phyloP scores from a whole-genome alignment of 2,113 vertebrate species.

The Anolis carolinensis region DNA sequence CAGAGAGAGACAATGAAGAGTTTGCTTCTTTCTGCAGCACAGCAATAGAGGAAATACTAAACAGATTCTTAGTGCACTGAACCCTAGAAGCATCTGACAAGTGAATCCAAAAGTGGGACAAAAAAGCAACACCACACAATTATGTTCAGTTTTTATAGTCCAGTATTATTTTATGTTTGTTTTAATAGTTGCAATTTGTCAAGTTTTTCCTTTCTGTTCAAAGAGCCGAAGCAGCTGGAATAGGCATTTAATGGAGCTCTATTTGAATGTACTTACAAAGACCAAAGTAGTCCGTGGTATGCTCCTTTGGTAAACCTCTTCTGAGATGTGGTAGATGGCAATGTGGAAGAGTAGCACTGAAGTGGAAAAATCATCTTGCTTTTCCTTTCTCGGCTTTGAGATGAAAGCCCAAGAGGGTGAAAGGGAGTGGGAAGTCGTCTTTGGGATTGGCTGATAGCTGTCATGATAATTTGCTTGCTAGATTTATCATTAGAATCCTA shows the following conservation, averaged over 20 bases:
- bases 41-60: neutral
- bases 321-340: neutral
- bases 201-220: neutral
- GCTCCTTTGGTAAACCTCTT: neutral
- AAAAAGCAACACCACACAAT: neutral
- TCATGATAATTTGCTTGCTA: too few relatives aligned
- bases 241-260: neutral
- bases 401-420: neutral
- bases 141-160: neutral
- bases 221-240: neutral
- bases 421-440: neutral
- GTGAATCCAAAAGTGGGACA: neutral
- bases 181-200: neutral
- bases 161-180: neutral
- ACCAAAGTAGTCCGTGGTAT: neutral
- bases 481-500: too few relatives aligned
- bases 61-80: neutral
- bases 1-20: conserved; percentile 33
- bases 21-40: neutral
- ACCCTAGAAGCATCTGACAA: neutral
- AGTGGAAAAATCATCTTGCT: neutral
- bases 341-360: neutral
- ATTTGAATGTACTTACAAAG: neutral
- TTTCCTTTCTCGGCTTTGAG: neutral
- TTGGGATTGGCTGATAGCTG: neutral